These are phyloP conservation scores for Apogon talboti DNA, from an alignment of 2,797 vertebrate genomes.

Conservation along the genomic window DNA sequence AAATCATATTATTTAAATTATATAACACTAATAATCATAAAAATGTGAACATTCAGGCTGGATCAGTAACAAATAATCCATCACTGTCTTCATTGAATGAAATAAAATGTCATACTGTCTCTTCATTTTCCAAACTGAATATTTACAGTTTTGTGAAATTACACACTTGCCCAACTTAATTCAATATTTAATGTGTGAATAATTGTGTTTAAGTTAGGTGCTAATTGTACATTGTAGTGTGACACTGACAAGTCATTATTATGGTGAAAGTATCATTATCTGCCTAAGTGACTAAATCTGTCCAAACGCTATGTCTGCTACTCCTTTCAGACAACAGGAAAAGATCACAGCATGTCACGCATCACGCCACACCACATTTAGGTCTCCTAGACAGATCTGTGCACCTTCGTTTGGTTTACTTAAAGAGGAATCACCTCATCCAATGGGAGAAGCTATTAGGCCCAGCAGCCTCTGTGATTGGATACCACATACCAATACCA, in stretches of 20 bases:
- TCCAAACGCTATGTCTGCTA: not conserved
- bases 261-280: constrained; percentile 13
- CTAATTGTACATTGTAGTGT: not conserved
- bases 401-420: constrained; percentile 30
- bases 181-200: not conserved
- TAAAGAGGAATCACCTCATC: constrained; percentile 38
- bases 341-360: constrained; percentile 47
- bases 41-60: no score
- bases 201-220: no score
- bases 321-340: constrained; percentile 14
- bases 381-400: constrained; percentile 25
- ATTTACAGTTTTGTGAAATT: not conserved
- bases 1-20: no score
- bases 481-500: constrained; percentile 33
- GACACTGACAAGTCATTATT: constrained; percentile 2
- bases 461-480: constrained; percentile 61
- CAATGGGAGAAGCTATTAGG: constrained; percentile 47
- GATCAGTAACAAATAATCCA: no score
- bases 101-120: not conserved
- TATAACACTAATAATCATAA: no score
- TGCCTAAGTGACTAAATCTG: constrained; percentile 21
- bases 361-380: constrained; percentile 61
- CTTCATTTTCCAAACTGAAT: not conserved
- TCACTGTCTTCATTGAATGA: not conserved
- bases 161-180: not conserved